A percentile compares a stretch with the other conserved stretches of the same genome.
These are phyloP conservation scores for Steinernema scapterisci DNA, from an alignment of 2,888 invertebrate species.

Conservation along the genomic window DNA sequence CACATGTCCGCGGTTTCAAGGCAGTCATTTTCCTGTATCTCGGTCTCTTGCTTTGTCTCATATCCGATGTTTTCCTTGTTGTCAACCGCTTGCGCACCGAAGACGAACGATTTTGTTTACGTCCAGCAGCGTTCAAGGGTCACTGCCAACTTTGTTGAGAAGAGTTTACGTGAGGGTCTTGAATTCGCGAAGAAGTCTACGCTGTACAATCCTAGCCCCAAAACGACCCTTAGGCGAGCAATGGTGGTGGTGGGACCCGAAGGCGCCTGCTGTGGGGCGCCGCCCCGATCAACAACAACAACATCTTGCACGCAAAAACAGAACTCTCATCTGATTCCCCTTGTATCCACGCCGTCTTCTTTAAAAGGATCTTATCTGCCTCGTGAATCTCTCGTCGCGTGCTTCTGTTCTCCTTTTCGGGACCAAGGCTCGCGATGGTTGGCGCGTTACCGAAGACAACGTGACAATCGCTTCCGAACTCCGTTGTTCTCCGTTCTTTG, in stretches of 20 bases:
- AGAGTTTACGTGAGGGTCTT: no score
- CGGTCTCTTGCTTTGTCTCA: slow-evolving; percentile 6
- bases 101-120: not conserved
- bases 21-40: not conserved
- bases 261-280: not conserved
- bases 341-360: not conserved
- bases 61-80: not conserved
- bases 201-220: no score
- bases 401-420: not conserved
- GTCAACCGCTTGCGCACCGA: not conserved
- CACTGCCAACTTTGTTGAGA: no score
- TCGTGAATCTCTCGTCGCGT: slow-evolving; percentile 21
- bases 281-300: slow-evolving; percentile 22
- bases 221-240: no score
- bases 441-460: slow-evolving; percentile 1
- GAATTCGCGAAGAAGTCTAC: no score
- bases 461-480: slow-evolving; percentile 1
- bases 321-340: not conserved
- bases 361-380: not conserved
- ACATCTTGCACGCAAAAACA: not conserved
- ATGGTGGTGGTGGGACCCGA: no score
- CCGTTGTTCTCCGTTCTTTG: not conserved
- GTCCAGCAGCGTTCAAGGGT: no score
- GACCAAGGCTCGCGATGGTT: slow-evolving; percentile 1
- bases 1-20: slow-evolving; percentile 6